phyloP scores from a whole-genome alignment of 2,888 invertebrate species.

The Amphipoea oculea region DNA sequence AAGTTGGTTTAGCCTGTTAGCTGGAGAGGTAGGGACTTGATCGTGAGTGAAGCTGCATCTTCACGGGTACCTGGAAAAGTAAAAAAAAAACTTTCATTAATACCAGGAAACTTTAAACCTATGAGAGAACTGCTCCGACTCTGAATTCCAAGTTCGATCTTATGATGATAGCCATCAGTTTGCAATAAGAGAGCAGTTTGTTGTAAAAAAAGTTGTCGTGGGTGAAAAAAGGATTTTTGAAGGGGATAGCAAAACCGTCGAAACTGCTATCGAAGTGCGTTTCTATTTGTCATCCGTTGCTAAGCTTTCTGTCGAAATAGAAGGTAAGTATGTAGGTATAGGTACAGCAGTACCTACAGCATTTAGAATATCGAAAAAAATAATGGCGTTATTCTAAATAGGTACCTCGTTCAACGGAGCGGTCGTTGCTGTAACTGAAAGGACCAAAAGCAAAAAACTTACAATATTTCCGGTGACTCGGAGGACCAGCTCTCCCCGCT shows the following conservation, averaged over 20 bases:
- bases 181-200: background rate
- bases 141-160: background rate
- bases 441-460: background rate
- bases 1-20: background rate
- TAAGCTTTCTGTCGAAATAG: background rate
- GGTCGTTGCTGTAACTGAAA: background rate
- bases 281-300: background rate
- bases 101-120: background rate
- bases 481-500: constrained; percentile 8
- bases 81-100: background rate
- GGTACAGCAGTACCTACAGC: too few species aligned
- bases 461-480: background rate
- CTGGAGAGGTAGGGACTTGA: background rate
- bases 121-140: background rate
- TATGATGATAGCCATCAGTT: background rate
- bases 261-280: too few species aligned
- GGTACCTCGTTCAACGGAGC: background rate
- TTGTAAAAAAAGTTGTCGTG: background rate
- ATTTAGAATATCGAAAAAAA: too few species aligned
- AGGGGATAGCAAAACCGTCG: too few species aligned
- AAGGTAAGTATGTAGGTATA: background rate
- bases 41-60: constrained; percentile 6
- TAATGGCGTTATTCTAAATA: too few species aligned
- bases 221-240: background rate
- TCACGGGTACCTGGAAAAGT: constrained; percentile 9